Evolutionary conservation across 2,113 vertebrate species (phyloP).

Genomic region (Pluvianellus socialis): DNA sequence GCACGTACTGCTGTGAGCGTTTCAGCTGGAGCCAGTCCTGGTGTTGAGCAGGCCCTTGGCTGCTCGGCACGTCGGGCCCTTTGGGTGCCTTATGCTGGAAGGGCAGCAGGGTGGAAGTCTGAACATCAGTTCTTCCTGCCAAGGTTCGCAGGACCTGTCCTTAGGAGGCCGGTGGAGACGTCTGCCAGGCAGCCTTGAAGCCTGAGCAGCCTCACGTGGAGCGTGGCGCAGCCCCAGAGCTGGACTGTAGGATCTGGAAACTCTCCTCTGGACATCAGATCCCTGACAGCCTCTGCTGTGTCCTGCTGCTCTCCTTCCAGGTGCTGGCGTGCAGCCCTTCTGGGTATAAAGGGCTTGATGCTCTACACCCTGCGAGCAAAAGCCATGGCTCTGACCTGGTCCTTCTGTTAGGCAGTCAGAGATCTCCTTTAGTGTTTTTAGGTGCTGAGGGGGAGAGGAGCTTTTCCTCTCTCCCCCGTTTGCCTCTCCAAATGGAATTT

Average conservation of each 20-base stretch:
- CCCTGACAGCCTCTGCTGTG: background rate
- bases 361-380: background rate
- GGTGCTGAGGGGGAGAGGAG: background rate
- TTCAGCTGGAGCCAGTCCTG: background rate
- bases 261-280: background rate
- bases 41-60: background rate
- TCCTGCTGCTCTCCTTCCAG: background rate
- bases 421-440: background rate
- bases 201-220: background rate
- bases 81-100: background rate
- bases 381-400: background rate
- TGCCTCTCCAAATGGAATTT: background rate
- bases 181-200: background rate
- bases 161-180: rapidly evolving
- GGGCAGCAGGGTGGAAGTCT: background rate
- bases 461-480: background rate
- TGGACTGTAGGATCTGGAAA: background rate
- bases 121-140: background rate
- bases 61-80: rapidly evolving
- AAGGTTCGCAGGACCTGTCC: background rate
- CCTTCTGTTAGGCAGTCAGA: background rate
- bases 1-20: background rate
- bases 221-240: background rate
- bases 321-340: background rate
- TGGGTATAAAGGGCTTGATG: background rate